Evolutionary conservation across 2,888 invertebrate genomes (phyloP).

Genomic region (Parochlus steinenii): DNA sequence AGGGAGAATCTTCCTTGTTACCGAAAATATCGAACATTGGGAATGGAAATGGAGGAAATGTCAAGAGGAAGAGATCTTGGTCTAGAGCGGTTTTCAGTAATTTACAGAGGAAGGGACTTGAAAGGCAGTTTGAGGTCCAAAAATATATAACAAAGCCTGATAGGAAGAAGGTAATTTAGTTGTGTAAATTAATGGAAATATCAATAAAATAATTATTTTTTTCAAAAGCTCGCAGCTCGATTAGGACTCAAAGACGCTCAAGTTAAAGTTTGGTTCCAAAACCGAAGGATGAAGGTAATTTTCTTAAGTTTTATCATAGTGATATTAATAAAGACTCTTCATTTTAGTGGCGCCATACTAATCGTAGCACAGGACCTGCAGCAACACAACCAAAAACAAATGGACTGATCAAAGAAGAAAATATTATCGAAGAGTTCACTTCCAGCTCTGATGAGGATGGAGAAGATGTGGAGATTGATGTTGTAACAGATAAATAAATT

Average conservation of each 20-base stretch:
- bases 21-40: neutral
- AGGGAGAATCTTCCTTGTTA: neutral
- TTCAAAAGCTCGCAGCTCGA: conserved; percentile 75
- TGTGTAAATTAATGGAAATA: too few relatives aligned
- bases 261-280: conserved; percentile 92
- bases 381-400: neutral
- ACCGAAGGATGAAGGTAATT: conserved; percentile 24
- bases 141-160: conserved; percentile 95
- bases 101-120: conserved; percentile 83
- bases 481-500: conserved; percentile 15
- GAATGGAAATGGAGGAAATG: conserved; percentile 5
- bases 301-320: neutral
- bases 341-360: conserved; percentile 82
- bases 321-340: conserved; percentile 28
- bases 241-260: conserved; percentile 87
- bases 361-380: conserved; percentile 1
- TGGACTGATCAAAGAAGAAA: conserved; percentile 9
- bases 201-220: too few relatives aligned
- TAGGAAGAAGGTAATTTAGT: too few relatives aligned
- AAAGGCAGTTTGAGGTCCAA: conserved; percentile 81
- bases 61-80: conserved; percentile 80
- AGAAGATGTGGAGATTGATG: conserved; percentile 17
- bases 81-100: conserved; percentile 90
- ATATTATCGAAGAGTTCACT: conserved; percentile 11
- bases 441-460: conserved; percentile 12